A percentile compares a stretch with the other conserved stretches of the same genome.
phyloP scores from a whole-genome alignment of 2,888 invertebrate genomes.

The Omphaloscelis lunosa region DNA sequence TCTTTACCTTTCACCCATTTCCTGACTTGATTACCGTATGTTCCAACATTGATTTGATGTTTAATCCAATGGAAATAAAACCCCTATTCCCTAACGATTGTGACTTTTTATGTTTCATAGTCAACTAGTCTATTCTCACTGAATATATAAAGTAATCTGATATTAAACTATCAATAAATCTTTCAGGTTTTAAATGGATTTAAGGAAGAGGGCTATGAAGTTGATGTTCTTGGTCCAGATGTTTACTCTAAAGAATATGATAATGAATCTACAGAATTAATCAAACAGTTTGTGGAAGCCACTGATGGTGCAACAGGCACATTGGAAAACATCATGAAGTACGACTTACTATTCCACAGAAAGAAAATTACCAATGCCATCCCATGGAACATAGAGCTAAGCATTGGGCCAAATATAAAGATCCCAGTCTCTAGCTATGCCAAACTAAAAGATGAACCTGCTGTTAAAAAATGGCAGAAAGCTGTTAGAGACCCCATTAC shows the following conservation, averaged over 20 bases:
- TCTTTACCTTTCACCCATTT: not conserved
- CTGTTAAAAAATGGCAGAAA: conserved; percentile 81
- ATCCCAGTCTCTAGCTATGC: conserved; percentile 92
- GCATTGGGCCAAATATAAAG: conserved; percentile 90
- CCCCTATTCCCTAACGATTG: not conserved
- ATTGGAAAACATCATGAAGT: conserved; percentile 91
- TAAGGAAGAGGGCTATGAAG: conserved; percentile 89
- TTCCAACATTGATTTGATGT: not conserved
- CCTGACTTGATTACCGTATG: not conserved
- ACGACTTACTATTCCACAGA: conserved; percentile 89
- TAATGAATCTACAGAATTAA: conserved; percentile 76
- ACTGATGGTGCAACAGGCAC: conserved; percentile 87
- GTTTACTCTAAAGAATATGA: conserved; percentile 81
- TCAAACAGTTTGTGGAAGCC: conserved; percentile 82
- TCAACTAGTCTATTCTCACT: not conserved
- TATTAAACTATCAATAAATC: not conserved
- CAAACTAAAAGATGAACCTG: conserved; percentile 87
- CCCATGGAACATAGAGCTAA: conserved; percentile 92
- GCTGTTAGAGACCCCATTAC: conserved; percentile 83
- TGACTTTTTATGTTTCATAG: not conserved
- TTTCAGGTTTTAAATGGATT: conserved; percentile 88
- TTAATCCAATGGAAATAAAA: not conserved
- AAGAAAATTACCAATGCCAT: conserved; percentile 87
- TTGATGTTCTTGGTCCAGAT: conserved; percentile 92
- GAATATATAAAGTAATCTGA: not conserved